phyloP scores from a whole-genome alignment of 2,797 vertebrate genomes.

The Dipus sagitta region DNA sequence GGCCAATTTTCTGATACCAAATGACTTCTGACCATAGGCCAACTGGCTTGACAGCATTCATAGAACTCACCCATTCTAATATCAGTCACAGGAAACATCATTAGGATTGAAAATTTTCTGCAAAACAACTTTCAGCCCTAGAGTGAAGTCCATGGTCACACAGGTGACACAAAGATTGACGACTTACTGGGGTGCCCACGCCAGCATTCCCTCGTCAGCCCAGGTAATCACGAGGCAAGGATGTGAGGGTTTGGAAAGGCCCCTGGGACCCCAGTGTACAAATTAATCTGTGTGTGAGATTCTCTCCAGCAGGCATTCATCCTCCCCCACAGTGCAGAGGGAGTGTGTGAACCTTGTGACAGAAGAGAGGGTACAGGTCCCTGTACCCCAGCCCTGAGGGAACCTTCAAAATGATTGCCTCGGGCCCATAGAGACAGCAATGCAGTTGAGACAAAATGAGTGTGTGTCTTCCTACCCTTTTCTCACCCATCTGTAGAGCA shows the following conservation, averaged over 20 bases:
- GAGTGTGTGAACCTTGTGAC: neutral
- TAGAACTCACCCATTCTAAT: slow-evolving; percentile 67
- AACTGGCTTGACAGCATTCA: slow-evolving; percentile 43
- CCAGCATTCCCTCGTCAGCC: neutral
- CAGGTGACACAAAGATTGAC: slow-evolving; percentile 57
- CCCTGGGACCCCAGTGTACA: neutral
- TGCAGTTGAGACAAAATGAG: neutral
- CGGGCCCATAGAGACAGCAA: neutral
- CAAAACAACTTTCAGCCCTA: slow-evolving; percentile 68
- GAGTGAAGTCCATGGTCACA: slow-evolving; percentile 53
- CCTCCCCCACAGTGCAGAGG: neutral
- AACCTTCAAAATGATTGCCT: slow-evolving; percentile 15
- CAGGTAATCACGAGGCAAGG: slow-evolving; percentile 50
- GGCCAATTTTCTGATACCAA: slow-evolving; percentile 78
- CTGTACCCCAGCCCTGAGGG: neutral
- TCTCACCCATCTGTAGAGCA: neutral
- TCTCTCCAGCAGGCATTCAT: slow-evolving; percentile 43
- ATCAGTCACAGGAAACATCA: slow-evolving; percentile 73
- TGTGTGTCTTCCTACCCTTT: neutral
- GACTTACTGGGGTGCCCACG: neutral
- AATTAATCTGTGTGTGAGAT: slow-evolving; percentile 47
- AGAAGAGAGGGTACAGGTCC: neutral
- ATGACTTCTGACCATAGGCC: slow-evolving; percentile 63
- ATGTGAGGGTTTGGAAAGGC: slow-evolving; percentile 1
- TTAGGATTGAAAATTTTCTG: slow-evolving; percentile 74